Evolutionary conservation across 1,140 invertebrate genomes (phyloP).

Genomic region (Magallana gigas): DNA sequence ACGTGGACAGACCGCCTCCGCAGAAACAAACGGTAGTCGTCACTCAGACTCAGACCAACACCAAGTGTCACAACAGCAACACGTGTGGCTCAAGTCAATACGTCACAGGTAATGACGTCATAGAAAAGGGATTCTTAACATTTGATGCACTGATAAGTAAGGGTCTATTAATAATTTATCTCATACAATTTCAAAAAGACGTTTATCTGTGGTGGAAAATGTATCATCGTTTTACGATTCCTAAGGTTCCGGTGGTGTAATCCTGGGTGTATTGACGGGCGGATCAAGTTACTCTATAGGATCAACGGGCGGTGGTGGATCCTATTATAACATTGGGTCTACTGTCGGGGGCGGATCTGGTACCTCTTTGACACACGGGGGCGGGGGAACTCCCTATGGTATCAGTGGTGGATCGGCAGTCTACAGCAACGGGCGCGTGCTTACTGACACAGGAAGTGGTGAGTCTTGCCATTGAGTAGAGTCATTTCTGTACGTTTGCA

Average conservation of each 20-base stretch:
- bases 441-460: background rate
- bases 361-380: too few species aligned
- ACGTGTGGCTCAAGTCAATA: background rate
- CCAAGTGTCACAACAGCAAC: background rate
- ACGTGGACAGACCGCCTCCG: background rate
- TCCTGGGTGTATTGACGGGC: slow-evolving; percentile 3
- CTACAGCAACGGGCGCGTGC: background rate
- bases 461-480: background rate
- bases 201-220: too few species aligned
- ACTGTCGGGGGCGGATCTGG: background rate
- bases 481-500: too few species aligned
- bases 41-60: background rate
- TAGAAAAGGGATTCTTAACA: too few species aligned
- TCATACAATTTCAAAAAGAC: too few species aligned
- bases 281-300: background rate
- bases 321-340: background rate
- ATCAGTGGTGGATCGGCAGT: slow-evolving; percentile 25
- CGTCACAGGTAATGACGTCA: background rate
- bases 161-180: too few species aligned
- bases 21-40: slow-evolving; percentile 20
- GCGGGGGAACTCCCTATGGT: slow-evolving; percentile 32
- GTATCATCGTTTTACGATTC: too few species aligned
- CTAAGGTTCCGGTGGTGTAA: background rate
- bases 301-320: background rate
- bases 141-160: too few species aligned